Evolutionary conservation across 1,140 invertebrate species (phyloP).

Genomic region (Pentalonia nigronervosa): DNA sequence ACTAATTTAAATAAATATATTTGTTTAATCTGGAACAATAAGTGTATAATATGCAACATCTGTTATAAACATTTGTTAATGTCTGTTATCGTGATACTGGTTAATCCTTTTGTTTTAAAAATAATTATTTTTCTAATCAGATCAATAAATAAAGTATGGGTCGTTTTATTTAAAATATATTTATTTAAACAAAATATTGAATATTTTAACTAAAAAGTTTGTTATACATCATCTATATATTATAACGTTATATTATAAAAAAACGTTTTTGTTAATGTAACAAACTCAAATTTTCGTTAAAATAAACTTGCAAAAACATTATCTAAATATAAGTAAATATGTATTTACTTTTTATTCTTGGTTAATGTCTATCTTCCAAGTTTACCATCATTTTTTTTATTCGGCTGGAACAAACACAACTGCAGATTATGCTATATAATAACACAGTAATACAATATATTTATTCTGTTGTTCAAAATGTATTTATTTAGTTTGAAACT

Average conservation of each 20-base stretch:
- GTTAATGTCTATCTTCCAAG: background rate
- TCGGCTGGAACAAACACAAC: background rate
- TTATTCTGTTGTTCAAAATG: too few species aligned
- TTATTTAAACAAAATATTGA: background rate
- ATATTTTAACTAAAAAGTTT: background rate
- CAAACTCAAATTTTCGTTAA: background rate
- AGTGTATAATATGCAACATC: too few species aligned
- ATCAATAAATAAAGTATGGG: too few species aligned
- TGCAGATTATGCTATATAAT: background rate
- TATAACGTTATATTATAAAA: background rate
- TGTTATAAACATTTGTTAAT: too few species aligned
- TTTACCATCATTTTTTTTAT: background rate
- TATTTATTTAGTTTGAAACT: too few species aligned
- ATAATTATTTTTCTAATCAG: too few species aligned
- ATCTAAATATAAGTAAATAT: background rate
- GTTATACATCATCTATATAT: background rate
- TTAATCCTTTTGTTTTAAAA: too few species aligned
- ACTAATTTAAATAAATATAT: background rate
- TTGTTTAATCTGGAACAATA: too few species aligned
- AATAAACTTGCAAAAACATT: background rate
- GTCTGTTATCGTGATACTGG: too few species aligned
- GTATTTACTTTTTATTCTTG: background rate
- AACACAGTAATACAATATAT: too few species aligned
- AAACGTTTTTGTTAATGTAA: background rate
- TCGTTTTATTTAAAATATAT: background rate